Evolutionary conservation across 2,797 vertebrate genomes (phyloP), one percentile per base, ranked within the genome.

Genomic region (Bufotes viridis): DNA sequence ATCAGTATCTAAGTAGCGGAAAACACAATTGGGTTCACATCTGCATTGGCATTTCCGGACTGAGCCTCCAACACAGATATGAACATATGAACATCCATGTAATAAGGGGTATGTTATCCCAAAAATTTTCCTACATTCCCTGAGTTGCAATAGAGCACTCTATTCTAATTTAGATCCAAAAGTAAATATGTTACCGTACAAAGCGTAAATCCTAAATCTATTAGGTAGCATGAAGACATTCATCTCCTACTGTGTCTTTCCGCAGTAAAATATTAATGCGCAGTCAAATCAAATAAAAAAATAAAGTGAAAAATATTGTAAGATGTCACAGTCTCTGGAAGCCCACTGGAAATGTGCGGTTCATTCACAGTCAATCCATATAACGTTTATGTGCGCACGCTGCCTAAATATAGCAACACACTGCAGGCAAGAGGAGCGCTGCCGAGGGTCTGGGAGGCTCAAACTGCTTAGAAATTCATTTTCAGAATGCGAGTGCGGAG

Each of bases 351-450:
- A 93, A 92, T 82, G 86, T 90, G 91, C 83, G 29, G 79, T 90
- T 91, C 80, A 85, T 78, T 93, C 87, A 84, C 90, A 91, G 89
- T 90, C 90, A 87, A 24, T 88, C 91, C 87, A 7, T 87, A 29
- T 58, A 89, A 89, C 82, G 87, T 90, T 89, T 87, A 83, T 90
- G 91, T 92, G 92, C 60, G 24, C 90, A 92, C 85, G 82, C 90
- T 53, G 90, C 80, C 92, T 92, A 89, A 91, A 92, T 92, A 91
- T 92, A 92, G 91, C 63, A 11, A 79, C 70, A 14, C 18, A 69
- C 91, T 92, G 91, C 90, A 92, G 91, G 89, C 90, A 82, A 85
- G 90, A 90, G 84, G 55, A 60, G 4, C 13, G 51, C 87, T 42
- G 90, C 67, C 29, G 34, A 0, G 13, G 88, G 55, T 87, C 89